Evolutionary conservation across 37 sponge, comb jelly and placozoan species (phyloP).

Genomic region (Ephydatia muelleri): DNA sequence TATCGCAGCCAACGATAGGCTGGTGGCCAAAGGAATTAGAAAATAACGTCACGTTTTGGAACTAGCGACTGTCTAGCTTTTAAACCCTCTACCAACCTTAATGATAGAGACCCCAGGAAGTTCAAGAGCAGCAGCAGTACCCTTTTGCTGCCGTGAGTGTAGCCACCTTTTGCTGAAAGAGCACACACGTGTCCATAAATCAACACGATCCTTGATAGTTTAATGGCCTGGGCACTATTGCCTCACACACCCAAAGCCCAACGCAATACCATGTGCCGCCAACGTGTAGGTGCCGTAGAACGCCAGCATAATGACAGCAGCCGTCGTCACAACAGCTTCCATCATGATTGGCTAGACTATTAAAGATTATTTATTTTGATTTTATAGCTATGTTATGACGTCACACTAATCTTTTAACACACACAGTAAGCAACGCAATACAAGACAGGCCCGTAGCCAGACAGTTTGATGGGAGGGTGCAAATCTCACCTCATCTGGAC

Average conservation of each 20-base stretch:
- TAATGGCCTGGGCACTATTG: background rate
- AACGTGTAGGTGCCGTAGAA: background rate
- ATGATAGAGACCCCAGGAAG: constrained; percentile 23
- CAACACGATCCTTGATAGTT: background rate
- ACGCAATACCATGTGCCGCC: background rate
- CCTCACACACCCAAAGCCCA: background rate
- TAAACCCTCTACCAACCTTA: constrained; percentile 14
- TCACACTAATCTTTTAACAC: too few relatives aligned
- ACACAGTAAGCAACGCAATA: too few relatives aligned
- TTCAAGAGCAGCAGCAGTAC: background rate
- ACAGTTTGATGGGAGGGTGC: too few relatives aligned
- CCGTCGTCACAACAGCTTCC: constrained; percentile 6
- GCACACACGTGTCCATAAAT: background rate
- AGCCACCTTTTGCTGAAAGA: background rate
- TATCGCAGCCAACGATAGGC: constrained; percentile 75
- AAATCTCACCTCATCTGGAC: too few relatives aligned
- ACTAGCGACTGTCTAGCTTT: too few relatives aligned
- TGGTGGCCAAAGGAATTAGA: too few relatives aligned
- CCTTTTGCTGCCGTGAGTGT: background rate
- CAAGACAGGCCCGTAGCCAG: too few relatives aligned
- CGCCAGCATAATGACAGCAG: constrained; percentile 12
- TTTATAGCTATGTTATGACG: too few relatives aligned
- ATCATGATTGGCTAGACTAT: too few relatives aligned
- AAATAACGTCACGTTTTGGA: too few relatives aligned
- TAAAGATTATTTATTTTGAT: too few relatives aligned